Evolutionary conservation across 1,140 invertebrate genomes (phyloP).

Genomic region (Popillia japonica): DNA sequence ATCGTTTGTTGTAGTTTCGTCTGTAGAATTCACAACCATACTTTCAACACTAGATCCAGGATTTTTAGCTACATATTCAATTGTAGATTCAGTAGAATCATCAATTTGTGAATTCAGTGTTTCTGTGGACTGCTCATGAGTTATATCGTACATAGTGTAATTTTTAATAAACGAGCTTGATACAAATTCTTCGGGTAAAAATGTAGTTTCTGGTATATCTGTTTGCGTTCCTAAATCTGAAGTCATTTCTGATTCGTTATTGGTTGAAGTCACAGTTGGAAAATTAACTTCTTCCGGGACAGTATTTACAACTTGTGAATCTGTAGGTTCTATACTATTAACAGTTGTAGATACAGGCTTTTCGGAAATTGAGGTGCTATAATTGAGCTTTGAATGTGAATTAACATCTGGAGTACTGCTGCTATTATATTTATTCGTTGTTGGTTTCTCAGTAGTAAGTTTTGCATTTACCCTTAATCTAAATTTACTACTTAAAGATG

Average conservation of each 20-base stretch:
- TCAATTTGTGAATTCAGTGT: neutral
- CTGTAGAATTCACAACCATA: neutral
- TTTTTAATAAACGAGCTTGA: neutral
- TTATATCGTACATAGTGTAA: neutral
- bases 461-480: neutral
- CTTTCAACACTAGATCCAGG: neutral
- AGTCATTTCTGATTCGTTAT: neutral
- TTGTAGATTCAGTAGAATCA: neutral
- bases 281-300: neutral
- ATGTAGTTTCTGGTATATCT: neutral
- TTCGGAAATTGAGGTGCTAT: neutral
- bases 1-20: neutral
- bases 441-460: neutral
- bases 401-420: no score
- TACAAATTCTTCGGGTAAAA: neutral
- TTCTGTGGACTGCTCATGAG: neutral
- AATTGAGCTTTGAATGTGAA: no score
- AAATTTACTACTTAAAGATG: neutral
- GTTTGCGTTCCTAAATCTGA: neutral
- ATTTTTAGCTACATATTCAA: neutral
- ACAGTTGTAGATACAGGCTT: neutral
- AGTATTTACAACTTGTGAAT: neutral
- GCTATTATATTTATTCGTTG: neutral
- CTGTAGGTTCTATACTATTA: neutral
- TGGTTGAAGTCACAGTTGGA: neutral